Conservation (phyloP, 2,113 vertebrate genomes). For the Dasyprocta punctata region DNA sequence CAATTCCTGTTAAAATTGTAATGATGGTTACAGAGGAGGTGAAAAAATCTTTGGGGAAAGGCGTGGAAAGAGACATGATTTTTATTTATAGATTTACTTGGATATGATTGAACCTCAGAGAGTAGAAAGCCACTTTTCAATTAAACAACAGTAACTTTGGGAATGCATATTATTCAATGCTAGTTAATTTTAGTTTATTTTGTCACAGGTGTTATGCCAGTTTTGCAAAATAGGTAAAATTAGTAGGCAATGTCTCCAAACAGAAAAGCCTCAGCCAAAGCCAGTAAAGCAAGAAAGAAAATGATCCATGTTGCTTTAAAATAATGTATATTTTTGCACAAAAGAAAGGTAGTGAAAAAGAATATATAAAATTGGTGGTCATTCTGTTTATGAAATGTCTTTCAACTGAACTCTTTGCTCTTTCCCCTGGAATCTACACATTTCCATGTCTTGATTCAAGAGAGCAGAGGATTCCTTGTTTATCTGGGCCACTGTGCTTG, state of each 20-base stretch:
- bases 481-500: too few relatives aligned
- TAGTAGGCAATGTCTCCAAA: not conserved
- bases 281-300: not conserved
- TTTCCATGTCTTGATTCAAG: not conserved
- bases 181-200: not conserved
- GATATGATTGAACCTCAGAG: not conserved
- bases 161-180: not conserved
- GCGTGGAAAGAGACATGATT: not conserved
- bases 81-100: constrained; percentile 32
- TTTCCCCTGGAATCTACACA: not conserved
- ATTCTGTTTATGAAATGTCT: not conserved
- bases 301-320: not conserved
- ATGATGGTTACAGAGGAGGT: not conserved
- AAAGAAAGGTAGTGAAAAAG: not conserved
- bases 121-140: too few relatives aligned
- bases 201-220: not conserved
- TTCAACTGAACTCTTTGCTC: not conserved
- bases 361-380: not conserved
- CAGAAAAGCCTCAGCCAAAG: too few relatives aligned
- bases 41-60: constrained; percentile 6
- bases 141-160: not conserved
- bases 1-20: constrained; percentile 1
- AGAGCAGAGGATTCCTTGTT: not conserved
- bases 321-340: not conserved
- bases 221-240: constrained; percentile 15